Evolutionary conservation across 53 echinoderm and acorn worm species (phyloP), one percentile per base, ranked within the genome.

Genomic region (Luidia sarsii): DNA sequence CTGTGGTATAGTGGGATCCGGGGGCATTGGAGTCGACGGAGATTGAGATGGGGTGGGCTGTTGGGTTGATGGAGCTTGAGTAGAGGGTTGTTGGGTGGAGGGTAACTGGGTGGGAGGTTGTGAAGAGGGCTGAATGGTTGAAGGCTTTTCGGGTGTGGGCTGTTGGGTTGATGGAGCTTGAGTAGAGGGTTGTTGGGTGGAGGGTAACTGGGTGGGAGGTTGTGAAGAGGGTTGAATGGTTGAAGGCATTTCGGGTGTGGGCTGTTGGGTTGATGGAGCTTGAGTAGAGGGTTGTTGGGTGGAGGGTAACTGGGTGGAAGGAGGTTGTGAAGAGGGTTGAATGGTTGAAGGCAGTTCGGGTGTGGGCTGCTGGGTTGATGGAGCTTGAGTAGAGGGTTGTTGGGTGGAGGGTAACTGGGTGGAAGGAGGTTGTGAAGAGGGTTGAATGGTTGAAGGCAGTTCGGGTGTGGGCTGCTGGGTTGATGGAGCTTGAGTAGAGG

Each of bases 281-380:
- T 55, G 72, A 25, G 55, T 71, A n/a, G 37, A 14, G 1, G 70
- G 55, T 3, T 48, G 72, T n/a, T 54, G 73, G 57, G 57, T 70
- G 15, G 70, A 8, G 9, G 73, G 57, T 7, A 14, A 57, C 29
- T 73, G 73, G 39, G 57, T 73, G 15, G 37, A 7, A 34, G 56
- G 7, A 11, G n/a, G 54, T 30, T 59, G 60, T 23, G 60, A 25
- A 25, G 60, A 59, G 38, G 57, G 73, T 28, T 55, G 39, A 1
- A 38, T 35, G 65, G 65, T 65, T 23, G 37, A 7, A 11, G 73
- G 57, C 0, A 39, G 39, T 27, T 73, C 55, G 56, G 72, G 52
- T 7, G 33, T 0, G 4, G 70, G 70, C 2, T 41, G 70, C 34
- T 70, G 70, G 70, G 70, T 71, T 33, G 70, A 14, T 7, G 72